Evolutionary conservation across 2,113 vertebrate genomes (phyloP), one percentile per base, ranked within the genome.

Genomic region (Scortum barcoo): DNA sequence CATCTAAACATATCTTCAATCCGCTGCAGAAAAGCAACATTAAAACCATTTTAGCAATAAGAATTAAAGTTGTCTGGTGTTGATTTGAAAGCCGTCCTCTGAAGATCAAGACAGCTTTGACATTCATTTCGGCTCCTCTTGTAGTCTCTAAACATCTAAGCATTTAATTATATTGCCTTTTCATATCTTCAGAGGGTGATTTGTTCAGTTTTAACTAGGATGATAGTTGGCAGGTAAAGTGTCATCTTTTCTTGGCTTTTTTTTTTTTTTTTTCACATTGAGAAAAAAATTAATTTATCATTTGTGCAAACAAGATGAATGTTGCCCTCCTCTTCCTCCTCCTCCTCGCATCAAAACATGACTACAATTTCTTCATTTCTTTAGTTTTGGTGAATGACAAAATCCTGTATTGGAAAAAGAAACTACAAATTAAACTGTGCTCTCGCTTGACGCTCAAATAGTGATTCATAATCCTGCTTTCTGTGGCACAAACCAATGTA

Each of bases 41-140:
- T 76, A 78, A 85, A 87, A 81, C 7, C 28, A 33, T 70, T 91
- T 85, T 63, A 77, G 76, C 70, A 70, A 73, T 62, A 46, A 83
- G 76, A 88, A 84, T 93, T 75, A 75, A 80, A 91, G 58, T 89
- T 68, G 40, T 77, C 57, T 83, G 46, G 50, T 46, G 74, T 56
- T 84, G 84, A 82, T 81, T 83, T 84, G 68, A 83, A 85, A 88
- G 76, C 38, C 60, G 81, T 84, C 85, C 30, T 80, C 60, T 87
- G 81, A 88, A 85, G 65, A 88, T 85, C 69, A 85, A 86, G 50
- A 56, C 16, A 1, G 54, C 65, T 87, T 76, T 83, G 78, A 76
- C 76, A 73, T 76, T 81, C 66, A 71, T 81, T 74, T 83, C 63
- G 54, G 76, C 65, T 68, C 50, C 50, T 79, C 74, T 61, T 77